phyloP scores from a whole-genome alignment of 2,113 vertebrate species.

The Paramormyrops kingsleyae region DNA sequence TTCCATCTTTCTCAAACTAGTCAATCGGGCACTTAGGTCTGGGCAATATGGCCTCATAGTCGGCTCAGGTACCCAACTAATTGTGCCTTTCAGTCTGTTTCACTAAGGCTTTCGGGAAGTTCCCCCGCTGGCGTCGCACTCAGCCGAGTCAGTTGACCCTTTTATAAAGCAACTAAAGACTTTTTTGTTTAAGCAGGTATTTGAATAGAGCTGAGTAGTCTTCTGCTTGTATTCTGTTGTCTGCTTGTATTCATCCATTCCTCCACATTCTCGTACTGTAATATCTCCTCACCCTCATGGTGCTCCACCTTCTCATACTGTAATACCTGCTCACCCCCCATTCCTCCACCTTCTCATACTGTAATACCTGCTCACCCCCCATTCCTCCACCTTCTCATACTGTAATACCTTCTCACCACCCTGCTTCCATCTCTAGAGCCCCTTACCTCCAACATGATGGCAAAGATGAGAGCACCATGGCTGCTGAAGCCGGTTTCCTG shows the following conservation, averaged over 20 bases:
- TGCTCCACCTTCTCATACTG: background rate
- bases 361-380: background rate
- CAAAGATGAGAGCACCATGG: conserved; percentile 45
- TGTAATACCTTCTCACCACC: background rate
- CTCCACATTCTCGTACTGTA: background rate
- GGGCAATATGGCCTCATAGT: too few species aligned
- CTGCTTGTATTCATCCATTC: background rate
- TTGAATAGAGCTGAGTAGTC: too few species aligned
- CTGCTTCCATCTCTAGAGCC: background rate
- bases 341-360: background rate
- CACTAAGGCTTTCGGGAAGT: too few species aligned
- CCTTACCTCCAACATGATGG: conserved; percentile 60
- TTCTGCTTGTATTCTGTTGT: too few species aligned
- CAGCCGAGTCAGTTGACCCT: too few species aligned
- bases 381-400: background rate
- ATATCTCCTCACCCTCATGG: background rate
- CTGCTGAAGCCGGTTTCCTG: conserved; percentile 46
- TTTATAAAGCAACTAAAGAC: too few species aligned
- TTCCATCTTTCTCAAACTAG: too few species aligned
- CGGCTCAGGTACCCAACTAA: too few species aligned
- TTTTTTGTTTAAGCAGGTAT: too few species aligned
- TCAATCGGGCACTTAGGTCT: too few species aligned
- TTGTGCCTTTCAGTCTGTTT: too few species aligned
- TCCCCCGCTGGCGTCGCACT: too few species aligned
- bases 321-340: background rate